phyloP scores from a whole-genome alignment of 2,888 invertebrate genomes.

The Aproaerema taeniolella region DNA sequence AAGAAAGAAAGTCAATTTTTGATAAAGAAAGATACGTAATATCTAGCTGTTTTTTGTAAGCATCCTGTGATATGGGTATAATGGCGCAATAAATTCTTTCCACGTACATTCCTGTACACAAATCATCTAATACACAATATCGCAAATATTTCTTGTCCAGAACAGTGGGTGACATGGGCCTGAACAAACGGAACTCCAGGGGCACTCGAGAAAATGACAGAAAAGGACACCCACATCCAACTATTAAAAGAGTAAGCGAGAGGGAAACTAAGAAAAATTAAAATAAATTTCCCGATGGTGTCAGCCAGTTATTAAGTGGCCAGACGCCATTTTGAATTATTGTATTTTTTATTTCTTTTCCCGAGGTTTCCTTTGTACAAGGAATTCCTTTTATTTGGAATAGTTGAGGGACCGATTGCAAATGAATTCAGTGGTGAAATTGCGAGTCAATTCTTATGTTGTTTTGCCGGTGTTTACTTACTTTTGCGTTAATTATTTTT shows the following conservation, averaged over 20 bases:
- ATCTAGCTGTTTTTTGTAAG: no score
- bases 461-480: no score
- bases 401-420: slow-evolving; percentile 60
- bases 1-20: no score
- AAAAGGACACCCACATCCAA: slow-evolving; percentile 40
- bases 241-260: slow-evolving; percentile 34
- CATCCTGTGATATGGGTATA: slow-evolving; percentile 4
- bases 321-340: slow-evolving; percentile 78
- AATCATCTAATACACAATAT: slow-evolving; percentile 72
- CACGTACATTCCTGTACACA: slow-evolving; percentile 61
- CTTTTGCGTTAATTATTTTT: no score
- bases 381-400: slow-evolving; percentile 69
- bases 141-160: slow-evolving; percentile 72
- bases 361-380: slow-evolving; percentile 64
- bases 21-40: no score
- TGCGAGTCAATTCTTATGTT: no score
- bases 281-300: slow-evolving; percentile 79
- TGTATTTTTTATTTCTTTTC: slow-evolving; percentile 69
- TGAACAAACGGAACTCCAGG: slow-evolving; percentile 52
- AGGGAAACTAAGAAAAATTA: slow-evolving; percentile 66
- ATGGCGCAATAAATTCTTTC: slow-evolving; percentile 46
- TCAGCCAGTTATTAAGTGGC: slow-evolving; percentile 79
- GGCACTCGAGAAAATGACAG: slow-evolving; percentile 48
- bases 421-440: slow-evolving; percentile 53
- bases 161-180: slow-evolving; percentile 63